Conservation (phyloP, 1,140 invertebrate genomes). For the Andrena cerasifolii region DNA sequence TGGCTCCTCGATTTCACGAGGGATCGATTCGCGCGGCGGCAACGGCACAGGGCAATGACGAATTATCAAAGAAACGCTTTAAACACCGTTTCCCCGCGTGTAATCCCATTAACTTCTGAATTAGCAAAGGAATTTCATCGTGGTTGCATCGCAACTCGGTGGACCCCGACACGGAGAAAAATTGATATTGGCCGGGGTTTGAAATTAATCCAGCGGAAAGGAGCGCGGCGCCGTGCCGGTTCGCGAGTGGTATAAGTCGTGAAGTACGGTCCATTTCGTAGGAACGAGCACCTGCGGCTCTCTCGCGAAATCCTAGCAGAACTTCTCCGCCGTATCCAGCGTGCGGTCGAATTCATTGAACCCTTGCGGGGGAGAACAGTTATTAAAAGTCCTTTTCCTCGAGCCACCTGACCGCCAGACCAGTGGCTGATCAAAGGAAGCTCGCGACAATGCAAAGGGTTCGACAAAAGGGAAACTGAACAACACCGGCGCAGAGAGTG, state of each 20-base stretch:
- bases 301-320: conserved; percentile 17
- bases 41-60: too few species aligned
- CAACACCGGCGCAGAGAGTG: neutral
- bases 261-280: conserved; percentile 37
- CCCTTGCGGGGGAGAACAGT: too few species aligned
- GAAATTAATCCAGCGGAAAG: conserved; percentile 69
- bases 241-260: conserved; percentile 59
- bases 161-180: neutral
- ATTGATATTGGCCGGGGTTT: conserved; percentile 39
- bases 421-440: neutral
- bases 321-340: too few species aligned
- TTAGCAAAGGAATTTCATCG: neutral
- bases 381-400: too few species aligned
- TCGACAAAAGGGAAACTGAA: neutral
- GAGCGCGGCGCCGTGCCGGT: too few species aligned
- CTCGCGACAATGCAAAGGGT: neutral
- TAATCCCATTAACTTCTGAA: neutral
- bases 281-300: conserved; percentile 62
- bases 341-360: too few species aligned
- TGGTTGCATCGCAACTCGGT: neutral
- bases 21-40: neutral
- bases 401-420: neutral
- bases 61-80: neutral
- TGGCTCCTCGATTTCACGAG: conserved; percentile 26
- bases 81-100: too few species aligned